Conservation (phyloP, 1,140 invertebrate genomes). For the Cydia pomonella region DNA sequence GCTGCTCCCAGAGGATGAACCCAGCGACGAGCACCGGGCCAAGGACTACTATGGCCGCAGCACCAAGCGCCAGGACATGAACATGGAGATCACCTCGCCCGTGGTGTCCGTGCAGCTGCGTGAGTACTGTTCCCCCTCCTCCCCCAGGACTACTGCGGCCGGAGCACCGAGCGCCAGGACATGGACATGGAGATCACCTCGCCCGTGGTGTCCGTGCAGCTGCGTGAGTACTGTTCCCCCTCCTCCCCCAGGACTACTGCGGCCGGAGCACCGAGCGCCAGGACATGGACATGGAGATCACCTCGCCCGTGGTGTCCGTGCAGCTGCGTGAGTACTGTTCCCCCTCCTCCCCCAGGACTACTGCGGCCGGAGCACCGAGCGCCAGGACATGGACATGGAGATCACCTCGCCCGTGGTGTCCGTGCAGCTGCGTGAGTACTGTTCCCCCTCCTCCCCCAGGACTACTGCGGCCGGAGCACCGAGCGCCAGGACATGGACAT, state of each 20-base stretch:
- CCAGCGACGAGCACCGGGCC: conserved; percentile 46
- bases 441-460: not conserved
- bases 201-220: conserved; percentile 65
- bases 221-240: conserved; percentile 52
- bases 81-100: conserved; percentile 71
- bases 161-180: conserved; percentile 68
- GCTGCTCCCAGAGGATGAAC: conserved; percentile 50
- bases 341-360: conserved; percentile 52
- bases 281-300: conserved; percentile 73
- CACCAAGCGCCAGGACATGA: conserved; percentile 70
- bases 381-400: conserved; percentile 73
- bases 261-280: conserved; percentile 67
- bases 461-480: too few relatives aligned
- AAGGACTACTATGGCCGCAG: conserved; percentile 72
- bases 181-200: conserved; percentile 74
- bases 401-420: conserved; percentile 70
- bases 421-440: conserved; percentile 62
- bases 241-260: conserved; percentile 60
- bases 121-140: conserved; percentile 42
- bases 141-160: conserved; percentile 65
- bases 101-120: conserved; percentile 68
- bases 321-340: conserved; percentile 57
- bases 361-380: conserved; percentile 66
- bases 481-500: too few relatives aligned
- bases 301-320: conserved; percentile 68